Evolutionary conservation across 64 coral and sea anemone genomes (phyloP).

Genomic region (Stylophora pistillata): DNA sequence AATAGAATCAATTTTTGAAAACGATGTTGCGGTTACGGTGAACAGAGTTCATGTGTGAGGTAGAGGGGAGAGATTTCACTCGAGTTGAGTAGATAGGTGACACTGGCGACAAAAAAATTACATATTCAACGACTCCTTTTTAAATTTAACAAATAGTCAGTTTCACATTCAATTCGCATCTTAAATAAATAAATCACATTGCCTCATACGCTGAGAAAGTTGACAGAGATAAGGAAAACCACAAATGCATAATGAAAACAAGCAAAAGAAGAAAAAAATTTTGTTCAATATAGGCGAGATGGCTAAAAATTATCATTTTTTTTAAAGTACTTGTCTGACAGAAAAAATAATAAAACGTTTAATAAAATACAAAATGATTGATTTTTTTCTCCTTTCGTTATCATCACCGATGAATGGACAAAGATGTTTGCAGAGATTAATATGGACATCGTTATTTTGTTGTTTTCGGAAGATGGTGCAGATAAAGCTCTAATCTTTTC

Average conservation of each 20-base stretch:
- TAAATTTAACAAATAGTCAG: background rate
- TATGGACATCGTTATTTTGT: too few species aligned
- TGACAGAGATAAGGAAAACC: conserved; percentile 8
- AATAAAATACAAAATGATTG: too few species aligned
- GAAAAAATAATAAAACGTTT: too few species aligned
- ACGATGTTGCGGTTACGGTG: background rate
- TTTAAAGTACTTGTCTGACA: too few species aligned
- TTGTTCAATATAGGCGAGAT: background rate
- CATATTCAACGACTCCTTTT: background rate
- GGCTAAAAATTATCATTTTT: background rate
- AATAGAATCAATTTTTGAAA: background rate
- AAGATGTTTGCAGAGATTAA: too few species aligned
- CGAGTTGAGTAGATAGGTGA: background rate
- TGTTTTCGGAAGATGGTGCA: too few species aligned
- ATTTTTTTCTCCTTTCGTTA: too few species aligned
- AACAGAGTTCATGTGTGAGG: background rate
- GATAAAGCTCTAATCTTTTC: too few species aligned
- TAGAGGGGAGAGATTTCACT: background rate
- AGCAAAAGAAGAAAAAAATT: background rate
- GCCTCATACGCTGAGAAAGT: background rate
- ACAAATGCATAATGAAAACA: background rate
- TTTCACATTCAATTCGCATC: background rate
- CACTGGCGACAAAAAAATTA: background rate
- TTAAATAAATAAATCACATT: background rate
- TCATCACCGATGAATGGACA: too few species aligned